A percentile compares a stretch with the other conserved stretches of the same genome.
phyloP scores from a whole-genome alignment of 2,888 invertebrate genomes.

The Temnothorax rugatulus region DNA sequence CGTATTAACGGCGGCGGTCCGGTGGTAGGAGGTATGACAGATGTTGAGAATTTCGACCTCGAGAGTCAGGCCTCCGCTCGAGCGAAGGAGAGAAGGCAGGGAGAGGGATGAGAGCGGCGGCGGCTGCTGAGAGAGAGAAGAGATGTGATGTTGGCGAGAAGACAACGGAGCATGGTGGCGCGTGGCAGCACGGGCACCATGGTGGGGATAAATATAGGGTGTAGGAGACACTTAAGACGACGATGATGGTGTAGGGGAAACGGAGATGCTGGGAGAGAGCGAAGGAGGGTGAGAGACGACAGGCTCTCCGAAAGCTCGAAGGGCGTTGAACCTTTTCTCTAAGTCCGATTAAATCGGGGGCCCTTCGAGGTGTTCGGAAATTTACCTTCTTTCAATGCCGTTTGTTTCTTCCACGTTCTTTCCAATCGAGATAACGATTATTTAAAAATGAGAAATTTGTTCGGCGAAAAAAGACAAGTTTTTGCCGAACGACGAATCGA shows the following conservation, averaged over 20 bases:
- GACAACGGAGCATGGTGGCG: conserved; percentile 80
- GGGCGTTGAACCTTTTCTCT: conserved; percentile 70
- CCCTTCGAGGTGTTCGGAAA: not conserved
- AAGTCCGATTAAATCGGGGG: conserved; percentile 55
- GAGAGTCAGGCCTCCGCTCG: conserved; percentile 59
- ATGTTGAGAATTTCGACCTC: conserved; percentile 81
- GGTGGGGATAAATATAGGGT: conserved; percentile 80
- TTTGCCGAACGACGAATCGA: not conserved
- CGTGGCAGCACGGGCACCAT: conserved; percentile 74
- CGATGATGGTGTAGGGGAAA: conserved; percentile 65
- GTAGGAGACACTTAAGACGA: conserved; percentile 77
- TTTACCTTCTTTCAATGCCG: not conserved
- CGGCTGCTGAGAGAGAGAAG: conserved; percentile 46
- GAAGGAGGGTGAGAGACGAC: conserved; percentile 59
- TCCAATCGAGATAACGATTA: not conserved
- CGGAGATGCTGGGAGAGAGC: conserved; percentile 35
- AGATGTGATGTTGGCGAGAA: conserved; percentile 71
- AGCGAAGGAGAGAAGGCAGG: conserved; percentile 40
- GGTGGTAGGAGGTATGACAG: conserved; percentile 81
- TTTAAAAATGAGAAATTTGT: conserved; percentile 28
- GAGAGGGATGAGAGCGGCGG: conserved; percentile 40
- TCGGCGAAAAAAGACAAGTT: not conserved
- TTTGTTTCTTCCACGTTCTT: not conserved
- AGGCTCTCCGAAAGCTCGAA: conserved; percentile 58
- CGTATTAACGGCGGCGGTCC: conserved; percentile 75